phyloP scores from a whole-genome alignment of 1,140 invertebrate species.

The Cotesia vestalis region DNA sequence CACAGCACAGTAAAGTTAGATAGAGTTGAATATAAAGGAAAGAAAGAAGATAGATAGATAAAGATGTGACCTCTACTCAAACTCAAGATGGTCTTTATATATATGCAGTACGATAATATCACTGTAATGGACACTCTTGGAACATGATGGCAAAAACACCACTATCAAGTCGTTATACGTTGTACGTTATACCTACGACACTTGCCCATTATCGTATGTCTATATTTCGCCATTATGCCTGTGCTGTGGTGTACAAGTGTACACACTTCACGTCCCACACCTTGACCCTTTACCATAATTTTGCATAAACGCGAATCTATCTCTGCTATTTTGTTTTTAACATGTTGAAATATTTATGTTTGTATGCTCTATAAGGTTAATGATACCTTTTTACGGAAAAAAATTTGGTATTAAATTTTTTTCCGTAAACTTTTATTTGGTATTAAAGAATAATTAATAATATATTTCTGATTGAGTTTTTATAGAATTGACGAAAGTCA shows the following conservation, averaged over 20 bases:
- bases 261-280: background rate
- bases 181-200: background rate
- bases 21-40: background rate
- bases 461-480: no score
- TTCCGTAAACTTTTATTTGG: no score
- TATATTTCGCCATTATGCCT: constrained; percentile 10
- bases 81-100: background rate
- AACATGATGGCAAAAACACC: constrained; percentile 4
- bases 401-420: no score
- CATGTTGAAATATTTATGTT: no score
- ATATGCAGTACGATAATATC: constrained; percentile 18
- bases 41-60: background rate
- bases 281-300: constrained; percentile 25
- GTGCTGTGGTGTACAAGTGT: background rate
- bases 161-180: background rate
- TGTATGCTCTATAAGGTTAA: no score
- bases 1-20: no score
- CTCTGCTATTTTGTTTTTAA: background rate
- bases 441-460: no score
- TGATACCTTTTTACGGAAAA: no score
- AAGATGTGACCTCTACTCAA: background rate
- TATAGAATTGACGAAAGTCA: no score
- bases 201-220: constrained; percentile 22
- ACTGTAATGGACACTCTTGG: constrained; percentile 29
- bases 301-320: background rate